Conservation (phyloP, 2,113 vertebrate species). For the Gadus macrocephalus region DNA sequence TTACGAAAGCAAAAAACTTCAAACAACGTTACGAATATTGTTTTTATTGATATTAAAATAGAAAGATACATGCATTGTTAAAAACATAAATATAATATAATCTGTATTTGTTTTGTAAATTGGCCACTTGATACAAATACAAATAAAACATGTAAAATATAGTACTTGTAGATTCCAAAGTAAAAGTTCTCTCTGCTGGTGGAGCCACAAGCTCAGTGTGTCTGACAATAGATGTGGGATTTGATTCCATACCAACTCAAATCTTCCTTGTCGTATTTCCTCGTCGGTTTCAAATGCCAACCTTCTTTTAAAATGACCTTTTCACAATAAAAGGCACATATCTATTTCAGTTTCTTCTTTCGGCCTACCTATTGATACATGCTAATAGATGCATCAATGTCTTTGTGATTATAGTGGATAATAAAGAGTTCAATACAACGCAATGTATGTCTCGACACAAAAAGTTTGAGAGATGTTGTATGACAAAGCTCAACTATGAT, state of each 20-base stretch:
- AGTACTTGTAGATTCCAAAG: constrained; percentile 10
- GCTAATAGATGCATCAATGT: no score
- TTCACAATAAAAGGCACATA: no score
- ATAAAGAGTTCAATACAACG: no score
- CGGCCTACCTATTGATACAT: no score
- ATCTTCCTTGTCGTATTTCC: neutral
- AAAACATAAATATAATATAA: constrained; percentile 50
- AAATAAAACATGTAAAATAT: constrained; percentile 10
- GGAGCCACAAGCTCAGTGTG: neutral
- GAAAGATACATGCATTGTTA: constrained; percentile 55
- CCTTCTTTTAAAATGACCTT: neutral
- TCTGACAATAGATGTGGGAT: neutral
- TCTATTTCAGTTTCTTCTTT: no score
- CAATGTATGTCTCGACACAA: no score
- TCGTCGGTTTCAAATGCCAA: neutral
- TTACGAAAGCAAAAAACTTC: no score
- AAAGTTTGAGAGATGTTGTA: no score
- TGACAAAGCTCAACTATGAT: no score
- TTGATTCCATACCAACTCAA: neutral
- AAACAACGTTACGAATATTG: neutral
- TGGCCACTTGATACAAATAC: neutral
- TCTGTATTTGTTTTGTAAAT: constrained; percentile 13
- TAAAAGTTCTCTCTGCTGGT: constrained; percentile 14
- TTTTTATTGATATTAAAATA: constrained; percentile 55
- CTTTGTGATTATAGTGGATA: no score